Percentiles rank a stretch among this genome's conserved stretches.
Conservation (phyloP, 1,140 invertebrate species). For the Leptopilina boulardi region DNA sequence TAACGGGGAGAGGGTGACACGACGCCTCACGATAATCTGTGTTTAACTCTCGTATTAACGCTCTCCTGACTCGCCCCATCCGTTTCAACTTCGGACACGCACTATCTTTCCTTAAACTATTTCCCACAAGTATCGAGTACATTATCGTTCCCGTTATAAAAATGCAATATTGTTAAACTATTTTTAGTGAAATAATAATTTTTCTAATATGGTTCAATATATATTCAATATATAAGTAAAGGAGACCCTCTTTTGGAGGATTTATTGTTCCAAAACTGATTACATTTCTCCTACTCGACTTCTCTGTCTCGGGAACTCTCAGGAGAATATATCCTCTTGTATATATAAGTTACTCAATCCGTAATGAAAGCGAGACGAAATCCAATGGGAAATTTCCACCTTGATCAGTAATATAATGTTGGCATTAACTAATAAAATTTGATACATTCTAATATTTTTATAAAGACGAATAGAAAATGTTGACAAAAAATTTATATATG, state of each 20-base stretch:
- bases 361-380: conserved; percentile 19
- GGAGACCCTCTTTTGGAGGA: not conserved
- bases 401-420: not conserved
- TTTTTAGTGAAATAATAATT: too few species aligned
- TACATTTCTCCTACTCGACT: conserved; percentile 13
- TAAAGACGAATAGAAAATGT: too few species aligned
- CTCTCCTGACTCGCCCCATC: conserved; percentile 55
- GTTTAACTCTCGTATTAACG: conserved; percentile 60
- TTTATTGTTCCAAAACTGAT: conserved; percentile 24
- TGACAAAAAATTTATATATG: conserved; percentile 47
- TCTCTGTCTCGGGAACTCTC: not conserved
- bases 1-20: conserved; percentile 57
- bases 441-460: too few species aligned
- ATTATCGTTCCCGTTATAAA: not conserved
- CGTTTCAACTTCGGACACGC: conserved; percentile 44
- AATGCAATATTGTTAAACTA: not conserved
- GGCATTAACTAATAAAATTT: not conserved
- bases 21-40: conserved; percentile 60
- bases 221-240: too few species aligned
- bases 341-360: conserved; percentile 4
- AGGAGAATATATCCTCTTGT: not conserved
- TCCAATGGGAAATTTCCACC: conserved; percentile 9
- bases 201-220: too few species aligned
- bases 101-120: conserved; percentile 21
- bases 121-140: conserved; percentile 20